Percentiles rank a stretch among this genome's conserved stretches.
phyloP scores from a whole-genome alignment of 2,797 vertebrate genomes.

The Gymnopithys bicolor region DNA sequence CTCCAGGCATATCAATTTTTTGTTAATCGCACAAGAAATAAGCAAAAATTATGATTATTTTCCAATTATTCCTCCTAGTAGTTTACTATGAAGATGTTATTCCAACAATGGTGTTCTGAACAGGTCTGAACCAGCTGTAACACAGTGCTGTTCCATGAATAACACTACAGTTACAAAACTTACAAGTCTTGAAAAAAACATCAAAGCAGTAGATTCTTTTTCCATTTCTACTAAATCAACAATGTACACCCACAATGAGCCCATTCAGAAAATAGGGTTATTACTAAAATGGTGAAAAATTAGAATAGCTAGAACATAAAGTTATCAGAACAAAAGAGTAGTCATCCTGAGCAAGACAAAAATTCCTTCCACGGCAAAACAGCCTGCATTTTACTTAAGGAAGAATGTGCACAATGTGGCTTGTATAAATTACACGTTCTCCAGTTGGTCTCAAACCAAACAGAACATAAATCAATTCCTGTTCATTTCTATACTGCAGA shows the following conservation, averaged over 20 bases:
- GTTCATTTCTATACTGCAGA: background rate
- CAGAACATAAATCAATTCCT: background rate
- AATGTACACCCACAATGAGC: background rate
- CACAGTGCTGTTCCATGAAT: background rate
- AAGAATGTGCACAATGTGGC: background rate
- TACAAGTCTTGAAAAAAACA: background rate
- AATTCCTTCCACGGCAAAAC: background rate
- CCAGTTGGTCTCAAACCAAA: background rate
- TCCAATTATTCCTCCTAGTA: background rate
- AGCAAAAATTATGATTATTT: background rate
- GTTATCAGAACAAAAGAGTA: background rate
- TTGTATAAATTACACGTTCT: background rate
- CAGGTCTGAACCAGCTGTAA: background rate
- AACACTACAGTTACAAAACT: background rate
- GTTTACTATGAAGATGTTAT: background rate
- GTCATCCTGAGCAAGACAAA: background rate
- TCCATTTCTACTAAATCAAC: background rate
- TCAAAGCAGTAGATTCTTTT: background rate
- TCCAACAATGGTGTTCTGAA: background rate
- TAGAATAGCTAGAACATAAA: background rate
- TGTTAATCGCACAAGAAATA: background rate
- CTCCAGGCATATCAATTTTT: rapidly evolving
- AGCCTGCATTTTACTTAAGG: background rate
- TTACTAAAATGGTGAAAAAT: background rate
- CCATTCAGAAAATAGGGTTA: background rate